A percentile compares a stretch with the other conserved stretches of the same genome.
phyloP scores from a whole-genome alignment of 2,797 vertebrate species.

The Spinibarbus caldwelli region DNA sequence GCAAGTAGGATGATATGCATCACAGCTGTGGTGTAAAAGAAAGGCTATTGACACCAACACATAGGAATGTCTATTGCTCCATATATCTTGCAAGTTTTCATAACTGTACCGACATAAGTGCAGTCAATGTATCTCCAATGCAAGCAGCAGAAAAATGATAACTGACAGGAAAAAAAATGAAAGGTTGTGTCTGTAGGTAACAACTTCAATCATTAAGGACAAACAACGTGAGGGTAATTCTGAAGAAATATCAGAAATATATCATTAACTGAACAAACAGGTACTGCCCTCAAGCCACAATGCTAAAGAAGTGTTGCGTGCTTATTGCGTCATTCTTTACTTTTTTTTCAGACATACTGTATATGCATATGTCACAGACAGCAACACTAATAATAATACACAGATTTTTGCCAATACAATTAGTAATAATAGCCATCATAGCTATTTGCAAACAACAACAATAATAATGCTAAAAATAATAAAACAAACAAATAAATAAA shows the following conservation, averaged over 20 bases:
- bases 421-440: background rate
- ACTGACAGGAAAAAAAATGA: background rate
- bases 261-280: slow-evolving; percentile 20
- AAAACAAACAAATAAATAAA: background rate
- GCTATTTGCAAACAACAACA: background rate
- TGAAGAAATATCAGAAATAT: slow-evolving; percentile 32
- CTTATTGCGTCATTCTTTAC: background rate
- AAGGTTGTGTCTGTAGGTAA: slow-evolving; percentile 14
- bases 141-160: background rate
- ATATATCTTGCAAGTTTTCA: background rate
- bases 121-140: background rate
- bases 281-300: background rate
- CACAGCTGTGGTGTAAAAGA: background rate
- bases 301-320: background rate
- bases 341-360: background rate
- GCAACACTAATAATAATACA: background rate
- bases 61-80: background rate
- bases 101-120: background rate
- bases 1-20: background rate
- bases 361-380: background rate
- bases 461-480: background rate
- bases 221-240: background rate
- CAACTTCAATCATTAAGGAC: background rate
- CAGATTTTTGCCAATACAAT: background rate
- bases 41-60: background rate